A percentile compares a stretch with the other conserved stretches of the same genome.
Evolutionary conservation across 2,888 invertebrate species (phyloP).

Genomic region (Thecocarcelia acutangulata): DNA sequence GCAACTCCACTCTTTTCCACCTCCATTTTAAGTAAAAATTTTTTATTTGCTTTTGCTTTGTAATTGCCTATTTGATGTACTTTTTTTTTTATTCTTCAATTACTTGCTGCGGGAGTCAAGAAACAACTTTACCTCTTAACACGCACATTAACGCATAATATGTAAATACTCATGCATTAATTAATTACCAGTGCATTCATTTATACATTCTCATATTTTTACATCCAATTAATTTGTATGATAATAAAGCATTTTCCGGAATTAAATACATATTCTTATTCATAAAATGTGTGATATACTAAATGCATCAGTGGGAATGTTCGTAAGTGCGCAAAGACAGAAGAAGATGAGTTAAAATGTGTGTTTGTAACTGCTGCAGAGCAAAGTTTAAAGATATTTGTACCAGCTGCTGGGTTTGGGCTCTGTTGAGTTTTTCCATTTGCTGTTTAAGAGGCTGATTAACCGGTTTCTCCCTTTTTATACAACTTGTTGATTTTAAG

Average conservation of each 20-base stretch:
- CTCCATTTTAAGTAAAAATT: conserved; percentile 52
- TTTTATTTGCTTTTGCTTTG: conserved; percentile 2
- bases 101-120: not conserved
- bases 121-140: conserved; percentile 49
- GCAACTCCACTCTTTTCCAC: conserved; percentile 46
- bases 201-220: conserved; percentile 12
- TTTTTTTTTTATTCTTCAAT: not conserved
- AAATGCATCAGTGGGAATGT: conserved; percentile 23
- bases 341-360: conserved; percentile 11
- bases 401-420: conserved; percentile 39
- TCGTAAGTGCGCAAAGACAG: not conserved
- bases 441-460: conserved; percentile 57
- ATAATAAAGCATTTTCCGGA: conserved; percentile 40
- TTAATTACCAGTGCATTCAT: conserved; percentile 20
- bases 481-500: conserved; percentile 52
- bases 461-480: conserved; percentile 66
- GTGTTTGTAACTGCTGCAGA: conserved; percentile 10
- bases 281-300: not conserved
- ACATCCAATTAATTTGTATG: conserved; percentile 13
- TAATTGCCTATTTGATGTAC: not conserved
- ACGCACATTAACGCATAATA: conserved; percentile 57
- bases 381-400: conserved; percentile 27
- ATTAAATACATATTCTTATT: conserved; percentile 12
- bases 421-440: conserved; percentile 45
- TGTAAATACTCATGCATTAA: conserved; percentile 51